Evolutionary conservation across 2,113 vertebrate genomes (phyloP).

Genomic region (Microcebus murinus): DNA sequence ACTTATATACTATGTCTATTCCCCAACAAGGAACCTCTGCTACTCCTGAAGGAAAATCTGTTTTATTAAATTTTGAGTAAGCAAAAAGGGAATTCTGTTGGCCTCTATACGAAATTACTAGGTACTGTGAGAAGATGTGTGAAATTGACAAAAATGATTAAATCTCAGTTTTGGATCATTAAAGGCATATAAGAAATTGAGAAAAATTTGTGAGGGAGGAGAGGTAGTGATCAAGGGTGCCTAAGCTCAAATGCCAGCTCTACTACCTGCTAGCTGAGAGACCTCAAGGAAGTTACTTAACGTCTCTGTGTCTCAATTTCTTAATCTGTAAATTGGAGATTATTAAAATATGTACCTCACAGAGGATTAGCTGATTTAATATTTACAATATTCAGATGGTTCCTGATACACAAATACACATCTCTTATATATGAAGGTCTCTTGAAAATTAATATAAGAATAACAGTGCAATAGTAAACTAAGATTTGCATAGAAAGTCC

Average conservation of each 20-base stretch:
- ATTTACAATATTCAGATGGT: neutral
- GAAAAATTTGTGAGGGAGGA: neutral
- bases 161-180: neutral
- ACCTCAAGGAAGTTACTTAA: neutral
- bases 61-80: neutral
- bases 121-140: neutral
- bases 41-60: neutral
- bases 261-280: neutral
- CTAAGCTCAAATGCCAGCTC: neutral
- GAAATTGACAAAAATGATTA: neutral
- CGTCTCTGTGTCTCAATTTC: neutral
- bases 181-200: neutral
- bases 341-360: neutral
- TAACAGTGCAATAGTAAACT: neutral
- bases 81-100: neutral
- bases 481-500: neutral
- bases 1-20: neutral
- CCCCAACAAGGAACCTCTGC: neutral
- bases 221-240: neutral
- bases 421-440: neutral
- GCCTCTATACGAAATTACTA: neutral
- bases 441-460: neutral
- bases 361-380: neutral
- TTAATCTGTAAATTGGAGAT: neutral
- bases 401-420: neutral